Conservation (phyloP, 2,888 invertebrate genomes). For the Sinopyrophorus schimmeli region DNA sequence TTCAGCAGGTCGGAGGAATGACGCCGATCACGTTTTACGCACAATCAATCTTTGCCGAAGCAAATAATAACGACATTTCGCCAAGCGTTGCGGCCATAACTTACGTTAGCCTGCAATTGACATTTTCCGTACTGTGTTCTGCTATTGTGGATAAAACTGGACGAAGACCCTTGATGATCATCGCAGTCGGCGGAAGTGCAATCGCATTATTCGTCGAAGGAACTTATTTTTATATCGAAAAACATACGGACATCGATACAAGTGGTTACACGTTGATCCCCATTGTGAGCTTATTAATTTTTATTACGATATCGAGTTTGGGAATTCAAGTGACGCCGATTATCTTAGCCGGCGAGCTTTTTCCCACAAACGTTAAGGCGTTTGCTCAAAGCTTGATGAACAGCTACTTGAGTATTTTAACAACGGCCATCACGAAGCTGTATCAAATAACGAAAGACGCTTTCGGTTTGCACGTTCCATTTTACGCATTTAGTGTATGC, state of each 20-base stretch:
- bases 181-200: slow-evolving; percentile 59
- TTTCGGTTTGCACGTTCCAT: slow-evolving; percentile 55
- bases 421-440: slow-evolving; percentile 56
- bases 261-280: slow-evolving; percentile 52
- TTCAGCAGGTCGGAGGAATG: slow-evolving; percentile 65
- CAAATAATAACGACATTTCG: slow-evolving; percentile 51
- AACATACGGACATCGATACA: not conserved
- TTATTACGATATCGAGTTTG: slow-evolving; percentile 53
- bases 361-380: slow-evolving; percentile 61
- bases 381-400: slow-evolving; percentile 61
- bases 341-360: slow-evolving; percentile 59
- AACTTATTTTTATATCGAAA: slow-evolving; percentile 47
- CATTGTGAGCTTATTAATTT: slow-evolving; percentile 53
- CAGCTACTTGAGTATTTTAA: slow-evolving; percentile 57
- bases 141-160: slow-evolving; percentile 65
- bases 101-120: slow-evolving; percentile 60
- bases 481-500: slow-evolving; percentile 54
- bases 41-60: slow-evolving; percentile 61
- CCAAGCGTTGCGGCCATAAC: slow-evolving; percentile 60
- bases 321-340: slow-evolving; percentile 60
- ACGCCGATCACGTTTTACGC: slow-evolving; percentile 64
- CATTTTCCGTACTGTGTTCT: slow-evolving; percentile 60
- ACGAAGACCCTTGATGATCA: slow-evolving; percentile 62
- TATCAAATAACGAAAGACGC: slow-evolving; percentile 53
- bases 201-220: slow-evolving; percentile 54